A percentile compares a stretch with the other conserved stretches of the same genome.
Evolutionary conservation across 2,113 vertebrate genomes (phyloP).

Genomic region (Xyliphius kryptos): DNA sequence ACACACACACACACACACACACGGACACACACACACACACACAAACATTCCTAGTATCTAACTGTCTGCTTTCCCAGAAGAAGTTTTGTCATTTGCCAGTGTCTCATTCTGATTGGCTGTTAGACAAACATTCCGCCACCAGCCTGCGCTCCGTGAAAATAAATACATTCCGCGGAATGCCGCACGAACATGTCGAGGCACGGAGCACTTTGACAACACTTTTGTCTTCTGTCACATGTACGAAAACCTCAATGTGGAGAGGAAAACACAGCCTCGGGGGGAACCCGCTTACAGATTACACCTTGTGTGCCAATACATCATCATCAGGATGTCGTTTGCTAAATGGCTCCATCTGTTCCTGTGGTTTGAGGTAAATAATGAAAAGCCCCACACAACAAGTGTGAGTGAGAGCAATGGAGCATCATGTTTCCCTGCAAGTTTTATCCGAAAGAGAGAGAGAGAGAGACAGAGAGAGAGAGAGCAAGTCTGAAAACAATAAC

Average conservation of each 20-base stretch:
- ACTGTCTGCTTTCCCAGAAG: too few species aligned
- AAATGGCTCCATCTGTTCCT: conserved; percentile 4
- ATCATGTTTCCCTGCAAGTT: too few species aligned
- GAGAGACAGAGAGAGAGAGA: too few species aligned
- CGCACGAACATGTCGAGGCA: conserved; percentile 32
- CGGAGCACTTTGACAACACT: conserved; percentile 29
- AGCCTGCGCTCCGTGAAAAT: conserved; percentile 15
- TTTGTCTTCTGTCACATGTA: conserved; percentile 20
- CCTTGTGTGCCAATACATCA: conserved; percentile 11
- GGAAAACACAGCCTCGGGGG: conserved; percentile 16
- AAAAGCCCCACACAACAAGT: conserved; percentile 10
- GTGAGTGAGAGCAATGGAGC: too few species aligned
- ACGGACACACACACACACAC: too few species aligned
- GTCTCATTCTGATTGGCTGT: conserved; percentile 15
- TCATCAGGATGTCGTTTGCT: conserved; percentile 15
- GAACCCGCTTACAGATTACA: conserved; percentile 13
- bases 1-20: too few species aligned
- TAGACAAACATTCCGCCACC: conserved; percentile 18
- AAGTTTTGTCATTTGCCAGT: conserved; percentile 3
- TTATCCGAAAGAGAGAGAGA: too few species aligned
- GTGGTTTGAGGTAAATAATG: conserved; percentile 8
- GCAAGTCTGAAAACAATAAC: background rate
- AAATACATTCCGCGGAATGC: conserved; percentile 8
- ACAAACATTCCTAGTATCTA: too few species aligned
- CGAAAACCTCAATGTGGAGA: background rate